These are phyloP conservation scores for Eupithecia abbreviata DNA, from an alignment of 2,888 invertebrate genomes.

Conservation along the genomic window DNA sequence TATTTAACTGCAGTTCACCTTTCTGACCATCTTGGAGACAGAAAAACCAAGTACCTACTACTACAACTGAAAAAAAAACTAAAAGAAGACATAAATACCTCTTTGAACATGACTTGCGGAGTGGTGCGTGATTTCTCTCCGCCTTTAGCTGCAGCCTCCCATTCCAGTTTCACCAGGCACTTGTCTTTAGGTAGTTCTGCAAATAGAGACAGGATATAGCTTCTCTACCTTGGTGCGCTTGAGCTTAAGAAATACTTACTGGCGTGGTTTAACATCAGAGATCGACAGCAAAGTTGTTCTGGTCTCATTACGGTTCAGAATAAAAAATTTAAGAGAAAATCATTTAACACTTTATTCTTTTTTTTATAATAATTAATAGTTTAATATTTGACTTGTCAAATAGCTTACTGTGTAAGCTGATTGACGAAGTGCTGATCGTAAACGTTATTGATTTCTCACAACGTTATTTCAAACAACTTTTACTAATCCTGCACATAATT, in stretches of 20 bases:
- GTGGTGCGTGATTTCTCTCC: constrained; percentile 78
- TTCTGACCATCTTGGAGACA: neutral
- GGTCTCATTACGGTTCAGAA: too few relatives aligned
- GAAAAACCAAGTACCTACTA: neutral
- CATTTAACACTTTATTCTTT: too few relatives aligned
- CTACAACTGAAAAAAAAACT: neutral
- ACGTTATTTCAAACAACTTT: too few relatives aligned
- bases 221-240: neutral
- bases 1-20: too few relatives aligned
- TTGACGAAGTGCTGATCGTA: neutral
- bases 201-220: constrained; percentile 31
- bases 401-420: too few relatives aligned
- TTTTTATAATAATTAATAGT: too few relatives aligned
- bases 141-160: constrained; percentile 80
- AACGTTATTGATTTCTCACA: neutral
- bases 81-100: constrained; percentile 58
- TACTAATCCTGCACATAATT: neutral
- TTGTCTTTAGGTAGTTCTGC: constrained; percentile 85
- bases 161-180: constrained; percentile 85
- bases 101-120: constrained; percentile 81
- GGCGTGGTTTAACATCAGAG: neutral
- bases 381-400: too few relatives aligned
- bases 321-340: too few relatives aligned
- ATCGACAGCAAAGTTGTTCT: neutral
- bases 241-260: too few relatives aligned